Base-by-base conservation (phyloP, 2,888 invertebrate genomes). In the Megaustenia siamemsis region DNA sequence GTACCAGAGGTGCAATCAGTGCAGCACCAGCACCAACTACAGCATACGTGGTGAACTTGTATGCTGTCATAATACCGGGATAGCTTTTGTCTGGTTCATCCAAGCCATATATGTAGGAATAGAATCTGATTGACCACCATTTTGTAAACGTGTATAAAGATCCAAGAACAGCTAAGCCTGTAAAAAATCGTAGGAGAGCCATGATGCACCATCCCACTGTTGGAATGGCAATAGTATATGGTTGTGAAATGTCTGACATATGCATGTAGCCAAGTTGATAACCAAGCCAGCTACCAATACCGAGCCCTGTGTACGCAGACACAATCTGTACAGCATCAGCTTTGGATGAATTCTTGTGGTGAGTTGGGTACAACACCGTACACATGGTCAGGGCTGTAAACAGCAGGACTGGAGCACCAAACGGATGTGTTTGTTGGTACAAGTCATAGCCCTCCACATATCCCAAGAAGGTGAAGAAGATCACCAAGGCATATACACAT, bases 321-420 rank as follows among this genome's bases (percentile, higher is more conserved):
- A 91, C 89, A 66, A 90, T 90, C 81, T 91, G 89, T 18, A 91
- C 90, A 35, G 89, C 90, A 82, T 91, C 90, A 1, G 88, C 89
- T 77, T 90, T 88, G 8, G 91, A 88, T n/a, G 87, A 86, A 40
- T 87, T 87, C 63, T 90, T 90, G 35, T 88, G 87, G 5, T 87
- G 86, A 28, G 86, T 86, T 0, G 92, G 92, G 86, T 92, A 92
- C 35, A 87, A 88, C 40, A 92, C 77, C 21, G 91, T 92, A 66
- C 90, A 90, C 45, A 91, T 85, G 12, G 89, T 89, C 4, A 91
- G 66, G 40, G 89, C 89, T 12, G 89, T 84, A 10, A 88, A 82
- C n/a, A 91, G 60, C 35, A 91, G 53, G 15, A 91, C 86, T 21
- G 90, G 78, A 0, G 90, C 90, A 0, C 90, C 88, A 12, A 89